These are phyloP conservation scores for Nettapus auritus DNA, from an alignment of 2,113 vertebrate genomes.

Conservation along the genomic window DNA sequence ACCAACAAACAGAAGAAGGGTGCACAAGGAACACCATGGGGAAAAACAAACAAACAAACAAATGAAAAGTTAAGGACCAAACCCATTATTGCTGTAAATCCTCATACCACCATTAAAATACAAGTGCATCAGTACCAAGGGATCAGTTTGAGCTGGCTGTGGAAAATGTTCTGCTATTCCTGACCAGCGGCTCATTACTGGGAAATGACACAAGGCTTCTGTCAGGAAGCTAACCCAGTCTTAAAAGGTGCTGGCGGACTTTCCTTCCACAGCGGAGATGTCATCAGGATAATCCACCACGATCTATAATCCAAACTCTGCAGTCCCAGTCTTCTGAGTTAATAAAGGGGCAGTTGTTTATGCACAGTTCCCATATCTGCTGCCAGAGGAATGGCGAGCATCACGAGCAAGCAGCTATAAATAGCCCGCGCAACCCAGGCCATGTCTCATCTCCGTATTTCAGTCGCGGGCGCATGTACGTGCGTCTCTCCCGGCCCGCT, in stretches of 20 bases:
- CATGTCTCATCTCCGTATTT: background rate
- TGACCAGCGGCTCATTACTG: background rate
- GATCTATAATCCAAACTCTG: background rate
- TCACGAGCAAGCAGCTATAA: constrained; percentile 6
- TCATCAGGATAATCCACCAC: background rate
- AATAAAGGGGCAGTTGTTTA: background rate
- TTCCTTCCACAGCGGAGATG: background rate
- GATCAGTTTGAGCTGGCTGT: background rate
- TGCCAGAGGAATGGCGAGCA: constrained; percentile 26
- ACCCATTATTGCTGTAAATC: background rate
- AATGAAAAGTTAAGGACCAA: background rate
- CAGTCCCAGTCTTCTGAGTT: background rate
- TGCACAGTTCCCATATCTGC: background rate
- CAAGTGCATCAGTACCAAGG: background rate
- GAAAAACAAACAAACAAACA: background rate
- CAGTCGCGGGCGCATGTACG: background rate
- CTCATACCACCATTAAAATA: background rate
- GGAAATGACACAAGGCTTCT: background rate
- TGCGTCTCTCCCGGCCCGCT: background rate
- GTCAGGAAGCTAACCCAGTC: background rate
- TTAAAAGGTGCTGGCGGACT: background rate
- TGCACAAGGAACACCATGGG: background rate
- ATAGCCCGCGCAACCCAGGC: background rate
- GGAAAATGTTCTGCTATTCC: background rate
- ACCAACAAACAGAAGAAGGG: background rate